These are phyloP conservation scores for Prochilodus magdalenae DNA, from an alignment of 2,113 vertebrate genomes.

Conservation along the genomic window DNA sequence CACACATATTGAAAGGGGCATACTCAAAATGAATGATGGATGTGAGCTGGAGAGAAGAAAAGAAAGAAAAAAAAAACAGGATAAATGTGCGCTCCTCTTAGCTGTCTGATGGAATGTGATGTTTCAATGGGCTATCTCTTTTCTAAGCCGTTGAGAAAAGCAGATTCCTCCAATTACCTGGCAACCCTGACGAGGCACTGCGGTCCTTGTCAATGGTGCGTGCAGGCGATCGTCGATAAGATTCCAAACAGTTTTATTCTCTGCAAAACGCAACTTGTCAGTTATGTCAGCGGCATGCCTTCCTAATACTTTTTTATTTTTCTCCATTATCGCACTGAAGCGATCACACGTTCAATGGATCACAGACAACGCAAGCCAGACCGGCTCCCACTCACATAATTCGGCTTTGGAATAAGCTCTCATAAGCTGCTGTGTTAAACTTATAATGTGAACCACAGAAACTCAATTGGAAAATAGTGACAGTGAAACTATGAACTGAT, in stretches of 20 bases:
- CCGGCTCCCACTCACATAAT: no score
- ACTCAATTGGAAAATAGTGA: no score
- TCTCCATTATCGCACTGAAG: no score
- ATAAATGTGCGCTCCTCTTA: constrained; percentile 67
- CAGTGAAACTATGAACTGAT: no score
- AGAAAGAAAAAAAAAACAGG: constrained; percentile 51
- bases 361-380: no score
- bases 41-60: constrained; percentile 13
- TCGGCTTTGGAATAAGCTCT: no score
- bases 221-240: background rate
- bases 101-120: constrained; percentile 71
- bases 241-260: background rate
- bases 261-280: background rate
- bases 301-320: no score
- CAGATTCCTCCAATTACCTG: constrained; percentile 75
- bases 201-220: background rate
- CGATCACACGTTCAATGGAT: no score
- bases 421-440: no score
- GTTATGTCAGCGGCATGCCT: background rate
- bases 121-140: constrained; percentile 70
- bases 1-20: background rate
- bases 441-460: no score
- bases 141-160: constrained; percentile 59
- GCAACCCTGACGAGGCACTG: constrained; percentile 65
- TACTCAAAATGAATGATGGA: constrained; percentile 45